Evolutionary conservation across 1,140 invertebrate genomes (phyloP).

Genomic region (Heliconius hermathena): DNA sequence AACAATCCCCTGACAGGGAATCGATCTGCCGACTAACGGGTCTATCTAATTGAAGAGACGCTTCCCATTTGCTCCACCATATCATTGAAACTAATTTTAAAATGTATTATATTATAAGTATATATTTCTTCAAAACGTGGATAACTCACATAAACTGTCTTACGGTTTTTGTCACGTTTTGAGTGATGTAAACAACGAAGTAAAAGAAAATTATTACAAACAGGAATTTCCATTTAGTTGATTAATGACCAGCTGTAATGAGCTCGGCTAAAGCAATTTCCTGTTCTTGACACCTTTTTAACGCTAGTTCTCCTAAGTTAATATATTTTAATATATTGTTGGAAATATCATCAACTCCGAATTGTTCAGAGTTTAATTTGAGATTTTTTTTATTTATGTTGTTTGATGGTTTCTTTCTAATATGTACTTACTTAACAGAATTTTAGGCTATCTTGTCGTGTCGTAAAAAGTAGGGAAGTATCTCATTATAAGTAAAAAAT

Average conservation of each 20-base stretch:
- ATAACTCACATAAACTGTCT: not conserved
- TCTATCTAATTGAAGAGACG: not conserved
- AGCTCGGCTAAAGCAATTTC: slow-evolving; percentile 9
- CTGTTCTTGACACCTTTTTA: not conserved
- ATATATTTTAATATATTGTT: too few relatives aligned
- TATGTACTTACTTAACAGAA: too few relatives aligned
- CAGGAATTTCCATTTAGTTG: slow-evolving; percentile 11
- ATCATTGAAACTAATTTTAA: not conserved
- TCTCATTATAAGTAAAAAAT: too few relatives aligned
- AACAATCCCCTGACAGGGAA: too few relatives aligned
- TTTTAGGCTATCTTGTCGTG: too few relatives aligned
- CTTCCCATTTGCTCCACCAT: not conserved
- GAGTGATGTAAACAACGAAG: not conserved
- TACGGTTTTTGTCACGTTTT: not conserved
- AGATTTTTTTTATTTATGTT: too few relatives aligned
- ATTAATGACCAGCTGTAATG: slow-evolving; percentile 12
- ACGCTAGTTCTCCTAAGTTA: not conserved
- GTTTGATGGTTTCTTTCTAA: too few relatives aligned
- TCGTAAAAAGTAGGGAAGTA: too few relatives aligned
- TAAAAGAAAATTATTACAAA: not conserved
- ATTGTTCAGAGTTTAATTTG: too few relatives aligned
- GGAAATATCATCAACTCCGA: too few relatives aligned
- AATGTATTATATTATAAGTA: too few relatives aligned
- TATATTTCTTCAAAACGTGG: not conserved
- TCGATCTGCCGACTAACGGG: too few relatives aligned